A percentile compares a stretch with the other conserved stretches of the same genome.
These are phyloP conservation scores for Drosophila tsacasi DNA, from an alignment of 1,140 invertebrate genomes.

Conservation along the genomic window DNA sequence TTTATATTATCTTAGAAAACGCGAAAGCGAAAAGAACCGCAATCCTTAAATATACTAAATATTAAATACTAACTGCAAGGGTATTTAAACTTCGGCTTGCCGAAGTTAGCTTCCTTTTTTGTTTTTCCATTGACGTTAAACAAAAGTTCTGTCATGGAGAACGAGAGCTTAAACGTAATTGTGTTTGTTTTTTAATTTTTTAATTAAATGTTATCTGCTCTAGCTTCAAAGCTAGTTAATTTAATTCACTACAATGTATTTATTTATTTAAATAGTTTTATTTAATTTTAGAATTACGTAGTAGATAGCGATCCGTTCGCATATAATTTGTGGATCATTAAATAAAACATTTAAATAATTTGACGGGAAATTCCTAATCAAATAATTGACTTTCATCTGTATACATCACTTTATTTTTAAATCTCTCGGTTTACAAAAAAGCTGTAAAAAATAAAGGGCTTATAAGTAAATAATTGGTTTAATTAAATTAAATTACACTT, in stretches of 20 bases:
- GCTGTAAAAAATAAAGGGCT: slow-evolving; percentile 13
- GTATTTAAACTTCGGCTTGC: too few relatives aligned
- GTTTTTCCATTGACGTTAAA: background rate
- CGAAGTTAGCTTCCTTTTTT: too few relatives aligned
- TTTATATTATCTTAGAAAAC: too few relatives aligned
- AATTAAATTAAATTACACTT: slow-evolving; percentile 5
- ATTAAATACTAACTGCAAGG: too few relatives aligned
- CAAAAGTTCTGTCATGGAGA: background rate
- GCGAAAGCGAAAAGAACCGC: too few relatives aligned
- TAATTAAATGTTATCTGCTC: background rate
- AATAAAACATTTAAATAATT: background rate
- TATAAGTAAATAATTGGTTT: too few relatives aligned
- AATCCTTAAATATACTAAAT: too few relatives aligned
- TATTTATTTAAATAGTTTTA: background rate
- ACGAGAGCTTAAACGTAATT: background rate
- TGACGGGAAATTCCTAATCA: background rate
- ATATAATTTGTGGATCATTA: background rate
- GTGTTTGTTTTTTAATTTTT: background rate
- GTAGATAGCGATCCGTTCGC: background rate
- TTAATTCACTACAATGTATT: background rate
- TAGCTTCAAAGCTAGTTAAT: background rate
- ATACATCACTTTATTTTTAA: background rate
- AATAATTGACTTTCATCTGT: background rate
- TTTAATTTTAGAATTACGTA: too few relatives aligned
- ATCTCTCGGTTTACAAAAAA: slow-evolving; percentile 19